Conservation (phyloP, 2,113 vertebrate species). For the Edolisoma coerulescens region DNA sequence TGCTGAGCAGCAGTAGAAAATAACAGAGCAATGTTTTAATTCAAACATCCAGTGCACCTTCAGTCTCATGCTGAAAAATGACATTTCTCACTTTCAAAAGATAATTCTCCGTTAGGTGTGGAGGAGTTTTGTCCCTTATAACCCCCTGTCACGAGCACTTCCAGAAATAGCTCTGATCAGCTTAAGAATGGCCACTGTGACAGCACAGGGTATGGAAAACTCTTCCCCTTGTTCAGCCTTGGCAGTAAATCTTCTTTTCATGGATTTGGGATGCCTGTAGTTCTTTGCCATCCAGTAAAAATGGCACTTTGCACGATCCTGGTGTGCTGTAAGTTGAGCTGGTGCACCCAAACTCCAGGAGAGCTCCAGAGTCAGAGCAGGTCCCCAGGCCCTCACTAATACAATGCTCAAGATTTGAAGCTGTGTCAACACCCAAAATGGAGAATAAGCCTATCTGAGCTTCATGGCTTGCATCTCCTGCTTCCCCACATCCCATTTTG, state of each 20-base stretch:
- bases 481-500: background rate
- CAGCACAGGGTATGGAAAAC: background rate
- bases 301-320: background rate
- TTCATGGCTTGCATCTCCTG: background rate
- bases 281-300: background rate
- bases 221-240: background rate
- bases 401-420: background rate
- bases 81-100: background rate
- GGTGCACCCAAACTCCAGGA: background rate
- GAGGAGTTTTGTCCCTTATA: background rate
- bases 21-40: background rate
- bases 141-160: background rate
- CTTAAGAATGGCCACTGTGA: background rate
- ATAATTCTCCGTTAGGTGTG: background rate
- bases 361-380: background rate
- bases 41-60: background rate
- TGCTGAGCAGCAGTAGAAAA: background rate
- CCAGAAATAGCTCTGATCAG: background rate
- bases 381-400: background rate
- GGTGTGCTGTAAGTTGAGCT: background rate
- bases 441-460: background rate
- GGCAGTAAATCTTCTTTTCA: background rate
- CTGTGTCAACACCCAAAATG: background rate
- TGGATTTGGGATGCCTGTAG: background rate
- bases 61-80: background rate